Conservation (phyloP, 2,888 invertebrate species). For the Argyresthia albistria region DNA sequence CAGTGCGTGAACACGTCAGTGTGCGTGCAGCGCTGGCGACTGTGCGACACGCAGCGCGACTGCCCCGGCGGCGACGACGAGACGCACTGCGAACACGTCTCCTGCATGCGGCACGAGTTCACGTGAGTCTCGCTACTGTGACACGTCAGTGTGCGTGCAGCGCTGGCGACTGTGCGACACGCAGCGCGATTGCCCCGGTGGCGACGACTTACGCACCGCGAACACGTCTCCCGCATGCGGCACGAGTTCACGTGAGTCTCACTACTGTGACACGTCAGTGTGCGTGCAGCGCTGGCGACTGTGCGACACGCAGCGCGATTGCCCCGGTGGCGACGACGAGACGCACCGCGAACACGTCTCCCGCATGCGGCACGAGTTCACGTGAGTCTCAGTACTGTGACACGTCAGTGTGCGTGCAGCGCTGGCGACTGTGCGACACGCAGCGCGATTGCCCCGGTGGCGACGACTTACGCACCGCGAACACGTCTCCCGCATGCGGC, state of each 20-base stretch:
- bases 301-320: conserved; percentile 40
- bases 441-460: conserved; percentile 53
- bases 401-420: neutral
- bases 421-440: conserved; percentile 55
- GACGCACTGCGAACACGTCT: conserved; percentile 28
- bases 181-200: conserved; percentile 52
- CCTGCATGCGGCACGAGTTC: conserved; percentile 31
- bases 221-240: conserved; percentile 21
- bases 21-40: conserved; percentile 33
- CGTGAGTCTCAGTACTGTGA: neutral
- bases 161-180: conserved; percentile 55
- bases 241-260: conserved; percentile 23
- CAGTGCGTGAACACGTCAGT: conserved; percentile 22
- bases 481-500: conserved; percentile 21
- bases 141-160: neutral
- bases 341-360: conserved; percentile 27
- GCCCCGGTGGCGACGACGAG: conserved; percentile 57
- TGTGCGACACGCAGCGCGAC: conserved; percentile 38
- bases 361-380: conserved; percentile 31
- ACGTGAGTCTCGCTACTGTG: conserved; percentile 7
- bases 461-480: conserved; percentile 55
- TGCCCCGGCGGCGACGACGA: conserved; percentile 60
- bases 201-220: conserved; percentile 56
- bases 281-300: conserved; percentile 36
- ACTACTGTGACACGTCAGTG: conserved; percentile 13